Evolutionary conservation across 1,140 invertebrate genomes (phyloP).

Genomic region (Drosophila bocqueti): DNA sequence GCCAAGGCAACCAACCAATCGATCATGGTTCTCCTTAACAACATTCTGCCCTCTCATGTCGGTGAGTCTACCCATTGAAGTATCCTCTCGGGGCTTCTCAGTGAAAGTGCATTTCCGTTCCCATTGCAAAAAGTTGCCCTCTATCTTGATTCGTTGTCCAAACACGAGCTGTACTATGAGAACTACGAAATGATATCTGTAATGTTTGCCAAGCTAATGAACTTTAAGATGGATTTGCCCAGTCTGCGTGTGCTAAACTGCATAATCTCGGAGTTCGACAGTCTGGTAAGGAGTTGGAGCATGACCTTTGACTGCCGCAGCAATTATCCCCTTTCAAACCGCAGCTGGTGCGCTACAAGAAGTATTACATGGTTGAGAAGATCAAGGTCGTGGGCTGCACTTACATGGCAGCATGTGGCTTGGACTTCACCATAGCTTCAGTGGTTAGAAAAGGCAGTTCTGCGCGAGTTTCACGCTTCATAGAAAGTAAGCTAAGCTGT

Average conservation of each 20-base stretch:
- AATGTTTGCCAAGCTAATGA: conserved; percentile 95
- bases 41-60: conserved; percentile 94
- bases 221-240: conserved; percentile 88
- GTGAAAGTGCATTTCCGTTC: background rate
- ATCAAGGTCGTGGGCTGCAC: conserved; percentile 97
- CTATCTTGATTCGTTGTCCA: conserved; percentile 83
- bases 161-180: conserved; percentile 93
- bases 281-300: conserved; percentile 63
- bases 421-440: conserved; percentile 86
- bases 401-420: conserved; percentile 97
- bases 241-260: conserved; percentile 92
- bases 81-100: background rate
- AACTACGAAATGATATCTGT: conserved; percentile 93
- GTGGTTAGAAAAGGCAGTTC: background rate
- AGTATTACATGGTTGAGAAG: conserved; percentile 88
- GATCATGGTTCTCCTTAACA: conserved; percentile 92
- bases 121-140: background rate
- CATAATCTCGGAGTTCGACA: conserved; percentile 95
- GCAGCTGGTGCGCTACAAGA: conserved; percentile 34
- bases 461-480: background rate
- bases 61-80: conserved; percentile 86
- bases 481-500: background rate
- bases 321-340: background rate
- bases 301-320: fast-evolving
- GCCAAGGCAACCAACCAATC: conserved; percentile 90